Conservation (phyloP, 2,888 invertebrate species). For the Strigamia crassipes region DNA sequence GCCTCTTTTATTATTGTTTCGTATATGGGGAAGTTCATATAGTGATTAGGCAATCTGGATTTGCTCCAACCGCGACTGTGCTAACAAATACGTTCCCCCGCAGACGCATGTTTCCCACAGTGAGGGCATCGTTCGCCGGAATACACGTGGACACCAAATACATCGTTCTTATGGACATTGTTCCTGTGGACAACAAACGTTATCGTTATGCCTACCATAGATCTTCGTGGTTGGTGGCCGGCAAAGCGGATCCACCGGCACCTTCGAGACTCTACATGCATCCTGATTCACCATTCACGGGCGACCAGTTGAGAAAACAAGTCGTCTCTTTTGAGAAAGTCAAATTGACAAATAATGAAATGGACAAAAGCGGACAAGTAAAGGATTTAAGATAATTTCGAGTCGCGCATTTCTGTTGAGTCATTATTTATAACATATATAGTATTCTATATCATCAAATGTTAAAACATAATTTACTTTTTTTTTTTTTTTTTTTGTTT, state of each 20-base stretch:
- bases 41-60: conserved; percentile 28
- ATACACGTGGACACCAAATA: conserved; percentile 68
- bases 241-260: conserved; percentile 96
- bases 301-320: conserved; percentile 93
- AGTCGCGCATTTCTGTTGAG: neutral
- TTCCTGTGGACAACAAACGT: conserved; percentile 94
- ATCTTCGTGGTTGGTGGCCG: conserved; percentile 96
- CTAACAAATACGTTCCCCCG: conserved; percentile 43
- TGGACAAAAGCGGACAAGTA: conserved; percentile 94
- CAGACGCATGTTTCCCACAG: conserved; percentile 98
- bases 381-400: conserved; percentile 58
- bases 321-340: conserved; percentile 98
- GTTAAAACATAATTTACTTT: no score
- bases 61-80: conserved; percentile 35
- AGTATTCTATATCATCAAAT: no score
- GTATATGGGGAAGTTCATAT: conserved; percentile 32
- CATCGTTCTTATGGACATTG: conserved; percentile 92
- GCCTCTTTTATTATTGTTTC: neutral
- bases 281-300: conserved; percentile 94
- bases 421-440: neutral
- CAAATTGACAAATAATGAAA: conserved; percentile 97
- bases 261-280: conserved; percentile 92
- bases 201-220: conserved; percentile 96
- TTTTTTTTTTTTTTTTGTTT: no score
- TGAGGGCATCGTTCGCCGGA: conserved; percentile 85